Evolutionary conservation across 2,797 vertebrate genomes (phyloP).

Genomic region (Coregonus suidteri): DNA sequence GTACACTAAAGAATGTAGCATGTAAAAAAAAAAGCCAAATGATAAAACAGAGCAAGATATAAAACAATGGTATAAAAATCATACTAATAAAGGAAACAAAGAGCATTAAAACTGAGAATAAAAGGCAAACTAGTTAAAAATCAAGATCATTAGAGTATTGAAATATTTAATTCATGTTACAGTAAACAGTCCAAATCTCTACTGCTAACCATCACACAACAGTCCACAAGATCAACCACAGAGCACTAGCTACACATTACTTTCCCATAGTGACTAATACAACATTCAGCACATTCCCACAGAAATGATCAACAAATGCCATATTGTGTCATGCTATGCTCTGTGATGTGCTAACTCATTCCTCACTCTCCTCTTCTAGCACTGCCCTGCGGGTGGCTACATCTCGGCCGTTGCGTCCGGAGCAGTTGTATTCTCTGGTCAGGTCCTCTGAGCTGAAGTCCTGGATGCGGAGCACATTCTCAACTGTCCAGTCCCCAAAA

Average conservation of each 20-base stretch:
- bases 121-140: too few species aligned
- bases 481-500: slow-evolving; percentile 65
- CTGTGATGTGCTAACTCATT: not conserved
- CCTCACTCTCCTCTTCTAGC: slow-evolving; percentile 82
- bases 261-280: not conserved
- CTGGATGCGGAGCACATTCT: slow-evolving; percentile 72
- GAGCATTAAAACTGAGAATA: too few species aligned
- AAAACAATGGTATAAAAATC: too few species aligned
- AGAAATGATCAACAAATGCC: not conserved
- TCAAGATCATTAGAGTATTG: too few species aligned
- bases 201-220: too few species aligned
- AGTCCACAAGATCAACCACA: too few species aligned
- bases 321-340: not conserved
- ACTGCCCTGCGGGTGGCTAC: slow-evolving; percentile 57
- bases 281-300: not conserved
- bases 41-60: too few species aligned
- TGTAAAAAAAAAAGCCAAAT: too few species aligned
- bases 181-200: too few species aligned
- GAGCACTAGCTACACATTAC: not conserved
- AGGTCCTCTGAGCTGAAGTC: slow-evolving; percentile 81
- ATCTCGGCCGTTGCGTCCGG: slow-evolving; percentile 75
- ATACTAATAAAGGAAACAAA: too few species aligned
- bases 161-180: too few species aligned
- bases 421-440: slow-evolving; percentile 82
- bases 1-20: too few species aligned